phyloP scores from a whole-genome alignment of 2,888 invertebrate species.

The Pachymerium ferrugineum region DNA sequence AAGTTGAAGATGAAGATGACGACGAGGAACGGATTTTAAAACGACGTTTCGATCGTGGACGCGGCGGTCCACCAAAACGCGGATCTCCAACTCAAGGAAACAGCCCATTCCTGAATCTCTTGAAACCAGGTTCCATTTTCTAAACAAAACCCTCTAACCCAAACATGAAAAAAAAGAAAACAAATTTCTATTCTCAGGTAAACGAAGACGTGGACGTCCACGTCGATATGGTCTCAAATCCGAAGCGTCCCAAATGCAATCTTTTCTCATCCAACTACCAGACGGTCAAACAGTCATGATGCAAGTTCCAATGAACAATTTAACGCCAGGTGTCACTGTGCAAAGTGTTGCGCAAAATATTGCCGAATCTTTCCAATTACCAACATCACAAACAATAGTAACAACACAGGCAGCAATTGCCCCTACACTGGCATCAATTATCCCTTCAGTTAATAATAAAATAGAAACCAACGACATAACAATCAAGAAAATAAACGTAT shows the following conservation, averaged over 20 bases:
- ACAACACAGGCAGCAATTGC: no score
- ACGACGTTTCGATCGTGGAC: conserved; percentile 33
- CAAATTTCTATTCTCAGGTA: conserved; percentile 39
- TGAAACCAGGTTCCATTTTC: conserved; percentile 31
- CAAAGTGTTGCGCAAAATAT: conserved; percentile 38
- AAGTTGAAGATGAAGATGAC: conserved; percentile 41
- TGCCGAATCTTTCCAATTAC: conserved; percentile 35
- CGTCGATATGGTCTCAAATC: conserved; percentile 42
- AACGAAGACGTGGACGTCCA: conserved; percentile 46
- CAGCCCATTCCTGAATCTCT: background rate
- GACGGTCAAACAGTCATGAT: conserved; percentile 47
- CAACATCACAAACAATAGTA: background rate
- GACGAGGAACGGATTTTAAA: conserved; percentile 20
- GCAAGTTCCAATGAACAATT: conserved; percentile 40
- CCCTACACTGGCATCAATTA: no score
- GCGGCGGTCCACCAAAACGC: conserved; percentile 35
- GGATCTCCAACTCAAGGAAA: background rate
- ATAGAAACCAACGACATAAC: no score
- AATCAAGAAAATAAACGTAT: background rate
- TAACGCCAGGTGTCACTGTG: conserved; percentile 37
- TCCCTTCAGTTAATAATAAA: no score
- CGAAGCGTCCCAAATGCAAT: conserved; percentile 42
- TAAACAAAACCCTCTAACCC: no score
- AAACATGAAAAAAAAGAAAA: no score
- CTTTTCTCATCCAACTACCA: conserved; percentile 46